These are phyloP conservation scores for Spodoptera littoralis DNA, from an alignment of 2,888 invertebrate genomes.

Conservation along the genomic window DNA sequence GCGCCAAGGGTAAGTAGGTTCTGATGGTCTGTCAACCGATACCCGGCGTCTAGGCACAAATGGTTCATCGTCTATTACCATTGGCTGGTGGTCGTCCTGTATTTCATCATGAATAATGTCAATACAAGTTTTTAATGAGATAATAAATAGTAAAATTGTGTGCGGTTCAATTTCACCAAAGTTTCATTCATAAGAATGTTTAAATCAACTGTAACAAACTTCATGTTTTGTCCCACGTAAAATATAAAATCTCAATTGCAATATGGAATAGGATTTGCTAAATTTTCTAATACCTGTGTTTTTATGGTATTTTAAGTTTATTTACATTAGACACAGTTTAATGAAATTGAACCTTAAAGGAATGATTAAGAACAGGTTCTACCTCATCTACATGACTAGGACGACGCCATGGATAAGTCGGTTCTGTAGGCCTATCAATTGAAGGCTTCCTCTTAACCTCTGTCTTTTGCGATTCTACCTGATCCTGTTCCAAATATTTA, in stretches of 20 bases:
- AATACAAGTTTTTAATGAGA: neutral
- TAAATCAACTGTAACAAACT: too few relatives aligned
- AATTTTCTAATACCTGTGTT: too few relatives aligned
- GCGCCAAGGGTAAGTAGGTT: constrained; percentile 54
- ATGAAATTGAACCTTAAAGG: neutral
- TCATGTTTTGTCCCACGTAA: too few relatives aligned
- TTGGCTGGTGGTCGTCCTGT: constrained; percentile 40
- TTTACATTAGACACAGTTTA: neutral
- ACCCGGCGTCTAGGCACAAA: constrained; percentile 36
- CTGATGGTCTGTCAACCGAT: constrained; percentile 51
- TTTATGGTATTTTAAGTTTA: too few relatives aligned
- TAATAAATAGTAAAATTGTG: neutral
- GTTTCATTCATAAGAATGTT: too few relatives aligned
- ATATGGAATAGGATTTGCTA: too few relatives aligned
- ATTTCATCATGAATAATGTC: constrained; percentile 6
- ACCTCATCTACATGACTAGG: constrained; percentile 53
- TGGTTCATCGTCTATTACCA: constrained; percentile 40
- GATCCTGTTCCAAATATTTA: constrained; percentile 47
- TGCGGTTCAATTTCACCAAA: too few relatives aligned
- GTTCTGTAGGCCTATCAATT: constrained; percentile 44
- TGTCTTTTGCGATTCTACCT: constrained; percentile 35
- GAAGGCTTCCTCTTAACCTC: constrained; percentile 37
- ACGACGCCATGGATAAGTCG: constrained; percentile 46
- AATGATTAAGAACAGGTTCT: constrained; percentile 10
- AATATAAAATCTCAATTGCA: too few relatives aligned